These are phyloP conservation scores for Gasteruption jaculator DNA, from an alignment of 2,888 invertebrate genomes.

Conservation along the genomic window DNA sequence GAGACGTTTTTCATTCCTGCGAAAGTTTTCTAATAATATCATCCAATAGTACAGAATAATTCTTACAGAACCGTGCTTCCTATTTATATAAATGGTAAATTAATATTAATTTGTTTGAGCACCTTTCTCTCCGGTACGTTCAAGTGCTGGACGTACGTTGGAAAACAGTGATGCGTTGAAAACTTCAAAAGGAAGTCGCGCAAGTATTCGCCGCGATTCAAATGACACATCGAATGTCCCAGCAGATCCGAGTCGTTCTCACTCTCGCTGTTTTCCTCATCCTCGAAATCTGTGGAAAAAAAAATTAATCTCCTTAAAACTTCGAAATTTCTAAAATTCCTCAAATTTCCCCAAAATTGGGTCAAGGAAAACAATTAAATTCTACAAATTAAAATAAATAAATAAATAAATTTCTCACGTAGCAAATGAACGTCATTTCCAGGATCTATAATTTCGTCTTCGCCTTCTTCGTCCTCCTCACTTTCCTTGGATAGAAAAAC, in stretches of 20 bases:
- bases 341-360: not conserved
- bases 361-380: not conserved
- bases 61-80: no score
- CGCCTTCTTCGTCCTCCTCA: conserved; percentile 45
- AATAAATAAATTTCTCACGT: conserved; percentile 28
- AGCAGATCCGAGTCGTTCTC: conserved; percentile 59
- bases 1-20: no score
- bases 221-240: conserved; percentile 60
- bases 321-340: conserved; percentile 19
- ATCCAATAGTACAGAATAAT: no score
- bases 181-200: conserved; percentile 63
- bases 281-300: conserved; percentile 19
- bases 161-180: conserved; percentile 61
- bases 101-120: conserved; percentile 45
- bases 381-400: not conserved
- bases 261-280: conserved; percentile 44
- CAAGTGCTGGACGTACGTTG: conserved; percentile 60
- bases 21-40: no score
- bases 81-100: conserved; percentile 30
- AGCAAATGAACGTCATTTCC: conserved; percentile 35
- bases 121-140: conserved; percentile 57
- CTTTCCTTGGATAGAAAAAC: conserved; percentile 36
- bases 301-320: not conserved
- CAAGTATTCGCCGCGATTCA: conserved; percentile 62
- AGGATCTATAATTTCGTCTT: conserved; percentile 35